A percentile compares a stretch with the other conserved stretches of the same genome.
Evolutionary conservation across 2,888 invertebrate species (phyloP).

Genomic region (Sinotaia quadrata): DNA sequence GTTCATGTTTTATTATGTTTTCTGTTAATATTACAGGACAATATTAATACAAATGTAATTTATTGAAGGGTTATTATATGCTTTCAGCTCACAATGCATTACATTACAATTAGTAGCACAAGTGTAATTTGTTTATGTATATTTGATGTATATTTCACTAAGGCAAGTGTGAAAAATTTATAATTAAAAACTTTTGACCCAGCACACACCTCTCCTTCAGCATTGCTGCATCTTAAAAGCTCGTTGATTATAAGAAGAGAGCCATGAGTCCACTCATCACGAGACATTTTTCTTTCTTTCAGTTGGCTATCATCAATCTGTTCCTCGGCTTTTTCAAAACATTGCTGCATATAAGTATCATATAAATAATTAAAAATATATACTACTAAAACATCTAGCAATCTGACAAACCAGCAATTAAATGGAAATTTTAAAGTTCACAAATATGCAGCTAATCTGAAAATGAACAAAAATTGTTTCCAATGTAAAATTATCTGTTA

Average conservation of each 20-base stretch:
- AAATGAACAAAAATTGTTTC: no score
- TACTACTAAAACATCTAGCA: neutral
- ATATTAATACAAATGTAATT: no score
- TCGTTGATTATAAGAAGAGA: conserved; percentile 94
- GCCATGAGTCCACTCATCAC: conserved; percentile 94
- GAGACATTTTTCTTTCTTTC: conserved; percentile 81
- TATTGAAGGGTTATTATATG: no score
- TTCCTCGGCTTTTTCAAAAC: conserved; percentile 89
- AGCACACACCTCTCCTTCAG: conserved; percentile 74
- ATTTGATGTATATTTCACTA: neutral
- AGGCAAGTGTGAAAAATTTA: neutral
- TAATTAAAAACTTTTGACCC: neutral
- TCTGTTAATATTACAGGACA: no score
- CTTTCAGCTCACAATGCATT: no score
- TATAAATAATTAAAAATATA: neutral
- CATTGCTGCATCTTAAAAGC: conserved; percentile 90
- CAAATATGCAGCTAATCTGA: no score
- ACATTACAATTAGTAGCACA: conserved; percentile 21
- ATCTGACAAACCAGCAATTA: no score
- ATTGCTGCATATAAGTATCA: conserved; percentile 78
- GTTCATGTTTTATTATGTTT: no score
- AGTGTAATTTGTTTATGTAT: neutral
- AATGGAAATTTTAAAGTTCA: no score
- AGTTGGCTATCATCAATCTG: conserved; percentile 81
- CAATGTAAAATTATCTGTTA: no score